Percentiles rank a stretch among this genome's conserved stretches.
Conservation (phyloP, 64 coral and sea anemone species). For the Stylophora pistillata region DNA sequence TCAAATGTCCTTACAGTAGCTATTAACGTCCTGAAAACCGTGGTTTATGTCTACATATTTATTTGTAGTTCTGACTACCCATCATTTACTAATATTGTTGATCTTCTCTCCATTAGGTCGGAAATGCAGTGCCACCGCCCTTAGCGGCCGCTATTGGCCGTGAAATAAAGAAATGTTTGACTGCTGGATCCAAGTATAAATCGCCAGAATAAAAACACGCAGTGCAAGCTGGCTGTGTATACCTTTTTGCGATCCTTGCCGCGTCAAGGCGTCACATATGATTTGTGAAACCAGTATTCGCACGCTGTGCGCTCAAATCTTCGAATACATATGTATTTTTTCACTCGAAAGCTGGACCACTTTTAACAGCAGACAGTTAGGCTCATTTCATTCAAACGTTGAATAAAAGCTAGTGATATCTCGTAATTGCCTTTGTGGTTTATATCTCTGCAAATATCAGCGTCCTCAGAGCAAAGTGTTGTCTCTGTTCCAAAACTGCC, state of each 20-base stretch:
- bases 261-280: too few species aligned
- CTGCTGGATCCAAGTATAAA: not conserved
- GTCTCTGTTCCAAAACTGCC: too few species aligned
- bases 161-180: slow-evolving; percentile 83
- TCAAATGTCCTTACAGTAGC: too few species aligned
- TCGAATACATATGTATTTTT: too few species aligned
- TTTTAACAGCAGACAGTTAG: too few species aligned
- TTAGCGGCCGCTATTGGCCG: slow-evolving; percentile 91
- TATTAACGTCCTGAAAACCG: too few species aligned
- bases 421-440: not conserved
- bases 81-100: not conserved
- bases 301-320: too few species aligned
- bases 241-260: too few species aligned
- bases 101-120: slow-evolving; percentile 49
- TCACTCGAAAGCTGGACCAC: too few species aligned
- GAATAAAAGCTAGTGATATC: not conserved
- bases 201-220: not conserved
- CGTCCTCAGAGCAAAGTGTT: too few species aligned
- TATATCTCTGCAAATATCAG: not conserved
- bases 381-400: not conserved
- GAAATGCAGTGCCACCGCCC: slow-evolving; percentile 95
- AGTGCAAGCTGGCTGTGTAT: slow-evolving; percentile 24
- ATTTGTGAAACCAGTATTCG: too few species aligned
- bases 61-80: not conserved
- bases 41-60: too few species aligned